phyloP scores from a whole-genome alignment of 2,113 vertebrate species.

The Empidonax alnorum region DNA sequence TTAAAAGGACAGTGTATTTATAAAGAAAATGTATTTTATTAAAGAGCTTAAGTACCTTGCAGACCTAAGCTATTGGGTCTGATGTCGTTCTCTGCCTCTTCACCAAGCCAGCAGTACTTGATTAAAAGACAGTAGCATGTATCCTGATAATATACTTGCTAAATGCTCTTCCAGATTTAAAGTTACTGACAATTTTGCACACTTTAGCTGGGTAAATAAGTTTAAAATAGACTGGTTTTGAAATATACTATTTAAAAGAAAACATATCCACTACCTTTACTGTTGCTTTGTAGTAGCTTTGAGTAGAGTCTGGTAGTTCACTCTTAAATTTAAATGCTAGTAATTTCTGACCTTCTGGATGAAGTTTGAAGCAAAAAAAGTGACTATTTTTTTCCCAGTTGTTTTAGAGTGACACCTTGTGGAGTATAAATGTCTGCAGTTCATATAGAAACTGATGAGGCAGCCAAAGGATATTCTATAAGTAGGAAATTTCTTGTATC shows the following conservation, averaged over 20 bases:
- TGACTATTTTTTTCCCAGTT: not conserved
- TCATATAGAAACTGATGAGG: not conserved
- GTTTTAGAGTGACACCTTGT: slow-evolving; percentile 56
- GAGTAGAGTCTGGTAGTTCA: not conserved
- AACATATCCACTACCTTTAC: not conserved
- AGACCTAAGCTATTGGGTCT: not conserved
- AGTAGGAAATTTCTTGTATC: not conserved
- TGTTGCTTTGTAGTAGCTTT: not conserved
- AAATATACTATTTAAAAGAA: not conserved
- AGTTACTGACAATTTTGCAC: not conserved
- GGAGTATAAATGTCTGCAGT: not conserved
- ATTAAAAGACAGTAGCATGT: not conserved
- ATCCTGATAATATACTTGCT: not conserved
- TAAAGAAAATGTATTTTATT: not conserved
- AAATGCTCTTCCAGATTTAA: not conserved
- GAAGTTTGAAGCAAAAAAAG: not conserved
- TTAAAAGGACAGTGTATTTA: not conserved
- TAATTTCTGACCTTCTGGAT: not conserved
- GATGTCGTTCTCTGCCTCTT: not conserved
- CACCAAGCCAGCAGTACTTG: not conserved
- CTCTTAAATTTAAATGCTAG: not conserved
- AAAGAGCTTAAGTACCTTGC: not conserved
- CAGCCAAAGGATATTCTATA: not conserved
- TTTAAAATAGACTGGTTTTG: not conserved
- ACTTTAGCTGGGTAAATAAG: not conserved